Base-by-base conservation (phyloP, 1,140 invertebrate species). In the Lordiphosa collinella region DNA sequence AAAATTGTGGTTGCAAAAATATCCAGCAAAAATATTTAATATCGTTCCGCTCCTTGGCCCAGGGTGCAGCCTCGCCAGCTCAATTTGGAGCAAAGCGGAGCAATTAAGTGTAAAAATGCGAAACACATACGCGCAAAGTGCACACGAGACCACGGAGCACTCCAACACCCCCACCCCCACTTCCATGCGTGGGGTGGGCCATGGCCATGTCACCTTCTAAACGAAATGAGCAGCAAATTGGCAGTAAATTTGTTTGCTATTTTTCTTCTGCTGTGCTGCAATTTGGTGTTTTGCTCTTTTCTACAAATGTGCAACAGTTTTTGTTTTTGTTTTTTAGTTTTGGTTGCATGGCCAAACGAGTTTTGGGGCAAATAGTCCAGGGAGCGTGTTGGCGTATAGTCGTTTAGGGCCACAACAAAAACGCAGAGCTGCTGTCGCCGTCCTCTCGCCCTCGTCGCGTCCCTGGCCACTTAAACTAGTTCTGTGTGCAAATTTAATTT, bases 21-120 rank as follows among this genome's bases (percentile, higher is more conserved):
- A n/a, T n/a, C n/a, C n/a, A n/a, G n/a, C n/a, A n/a, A n/a, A n/a
- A n/a, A n/a, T n/a, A n/a, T n/a, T n/a, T n/a, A 8, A 29, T 29
- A 2, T 37, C n/a, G 16, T n/a, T 7, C 13, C 48, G 11, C 44
- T n/a, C 32, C 13, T 3, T 31, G 35, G 10, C 18, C 5, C 18
- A 11, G 38, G 12, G 50, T 49, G 55, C 32, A 9, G 18, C 12
- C 18, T 38, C 12, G 14, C 65, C 60, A 52, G 76, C 72, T 84
- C 76, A 80, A 80, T 72, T 79, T 76, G 76, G 57, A 62, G 76
- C 66, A 75, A 80, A 80, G 65, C 76, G 76, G 40, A 80, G 76
- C 76, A 80, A 80, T 80, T 80, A 80, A 84, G 78, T 80, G 76
- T 80, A 80, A 80, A 80, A 80, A 80, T 80, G 76, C 78, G 76